Evolutionary conservation across 2,797 vertebrate species (phyloP).

Genomic region (Parotocinclus haroldoi): DNA sequence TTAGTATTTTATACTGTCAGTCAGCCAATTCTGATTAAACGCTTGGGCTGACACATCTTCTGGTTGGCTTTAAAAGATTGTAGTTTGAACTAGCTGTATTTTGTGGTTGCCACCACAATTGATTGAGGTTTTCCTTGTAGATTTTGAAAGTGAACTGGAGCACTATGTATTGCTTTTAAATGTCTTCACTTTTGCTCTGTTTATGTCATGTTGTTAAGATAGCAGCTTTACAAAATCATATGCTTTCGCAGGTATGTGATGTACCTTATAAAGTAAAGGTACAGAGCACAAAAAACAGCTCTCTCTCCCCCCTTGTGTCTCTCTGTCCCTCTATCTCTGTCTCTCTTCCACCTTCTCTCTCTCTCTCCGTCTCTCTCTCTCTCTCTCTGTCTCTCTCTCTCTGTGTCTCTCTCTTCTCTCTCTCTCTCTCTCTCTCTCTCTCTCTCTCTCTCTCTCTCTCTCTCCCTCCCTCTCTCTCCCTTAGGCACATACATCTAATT

Average conservation of each 20-base stretch:
- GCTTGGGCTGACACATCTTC: background rate
- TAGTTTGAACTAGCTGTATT: background rate
- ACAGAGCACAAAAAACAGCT: too few relatives aligned
- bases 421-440: background rate
- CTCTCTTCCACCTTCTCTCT: too few relatives aligned
- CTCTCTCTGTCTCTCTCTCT: background rate
- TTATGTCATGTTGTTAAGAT: background rate
- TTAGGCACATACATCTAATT: background rate
- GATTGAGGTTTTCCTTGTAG: background rate
- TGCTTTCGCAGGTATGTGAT: background rate
- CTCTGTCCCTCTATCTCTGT: too few relatives aligned
- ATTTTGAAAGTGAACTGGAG: background rate
- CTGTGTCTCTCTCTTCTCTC: too few relatives aligned
- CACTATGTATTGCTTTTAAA: background rate
- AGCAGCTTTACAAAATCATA: conserved; percentile 9
- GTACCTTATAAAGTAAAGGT: background rate
- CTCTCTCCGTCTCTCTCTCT: too few relatives aligned
- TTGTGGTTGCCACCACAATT: conserved; percentile 18
- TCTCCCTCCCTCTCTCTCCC: background rate
- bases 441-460: background rate
- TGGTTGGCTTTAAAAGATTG: conserved; percentile 6
- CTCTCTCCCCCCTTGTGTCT: too few relatives aligned
- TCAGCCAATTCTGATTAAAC: conserved; percentile 7
- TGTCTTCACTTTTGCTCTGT: conserved; percentile 20
- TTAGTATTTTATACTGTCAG: background rate